phyloP scores from a whole-genome alignment of 2,888 invertebrate species.

The Drosophila pseudotakahashii region DNA sequence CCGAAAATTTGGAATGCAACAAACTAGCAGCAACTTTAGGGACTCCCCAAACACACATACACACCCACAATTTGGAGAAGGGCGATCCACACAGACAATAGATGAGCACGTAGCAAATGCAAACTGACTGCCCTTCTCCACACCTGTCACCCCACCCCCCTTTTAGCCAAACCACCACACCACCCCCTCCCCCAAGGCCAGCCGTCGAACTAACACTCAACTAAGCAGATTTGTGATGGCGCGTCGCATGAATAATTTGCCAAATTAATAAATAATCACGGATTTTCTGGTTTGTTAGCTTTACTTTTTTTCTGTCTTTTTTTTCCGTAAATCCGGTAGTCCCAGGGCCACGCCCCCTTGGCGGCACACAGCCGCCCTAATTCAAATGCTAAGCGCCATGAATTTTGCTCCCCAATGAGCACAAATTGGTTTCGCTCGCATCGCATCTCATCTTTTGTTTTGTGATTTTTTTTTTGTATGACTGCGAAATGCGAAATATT shows the following conservation, averaged over 20 bases:
- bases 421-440: slow-evolving; percentile 47
- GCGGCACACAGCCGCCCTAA: slow-evolving; percentile 16
- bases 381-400: slow-evolving; percentile 42
- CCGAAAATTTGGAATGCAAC: slow-evolving; percentile 41
- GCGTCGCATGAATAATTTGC: slow-evolving; percentile 72
- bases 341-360: neutral
- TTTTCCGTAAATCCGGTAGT: slow-evolving; percentile 17
- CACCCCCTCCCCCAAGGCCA: slow-evolving; percentile 1
- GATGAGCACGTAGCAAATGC: slow-evolving; percentile 28
- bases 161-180: neutral
- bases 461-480: neutral
- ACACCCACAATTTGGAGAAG: slow-evolving; percentile 4
- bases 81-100: slow-evolving; percentile 24
- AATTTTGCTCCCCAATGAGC: slow-evolving; percentile 50
- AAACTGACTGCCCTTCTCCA: slow-evolving; percentile 12
- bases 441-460: slow-evolving; percentile 31
- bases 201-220: slow-evolving; percentile 34
- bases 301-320: slow-evolving; percentile 37
- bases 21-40: slow-evolving; percentile 52
- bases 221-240: slow-evolving; percentile 62
- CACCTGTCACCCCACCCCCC: slow-evolving; percentile 21
- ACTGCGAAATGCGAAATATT: slow-evolving; percentile 21
- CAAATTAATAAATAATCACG: slow-evolving; percentile 76
- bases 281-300: slow-evolving; percentile 75
- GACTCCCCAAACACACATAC: slow-evolving; percentile 1